Evolutionary conservation across 2,888 invertebrate species (phyloP).

Genomic region (Ctenicera cuprea): DNA sequence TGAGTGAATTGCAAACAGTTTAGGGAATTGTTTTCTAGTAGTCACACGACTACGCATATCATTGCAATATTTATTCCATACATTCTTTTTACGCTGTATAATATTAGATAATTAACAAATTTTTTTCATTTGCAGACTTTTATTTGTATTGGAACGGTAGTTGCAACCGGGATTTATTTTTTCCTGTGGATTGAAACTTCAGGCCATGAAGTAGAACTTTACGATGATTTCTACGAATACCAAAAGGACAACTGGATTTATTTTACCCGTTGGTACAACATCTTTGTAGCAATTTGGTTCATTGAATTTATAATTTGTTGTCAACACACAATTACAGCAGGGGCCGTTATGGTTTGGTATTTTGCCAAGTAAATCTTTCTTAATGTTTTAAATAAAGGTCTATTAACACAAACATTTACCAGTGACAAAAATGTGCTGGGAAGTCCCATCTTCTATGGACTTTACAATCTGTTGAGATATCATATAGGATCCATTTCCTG

Average conservation of each 20-base stretch:
- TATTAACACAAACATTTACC: slow-evolving; percentile 27
- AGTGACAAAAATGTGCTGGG: slow-evolving; percentile 73
- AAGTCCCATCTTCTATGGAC: slow-evolving; percentile 72
- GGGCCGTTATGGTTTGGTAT: slow-evolving; percentile 78
- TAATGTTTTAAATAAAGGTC: neutral
- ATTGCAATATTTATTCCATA: too few species aligned
- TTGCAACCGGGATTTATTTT: slow-evolving; percentile 75
- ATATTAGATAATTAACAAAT: too few species aligned
- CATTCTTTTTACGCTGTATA: too few species aligned
- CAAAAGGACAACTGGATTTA: slow-evolving; percentile 69
- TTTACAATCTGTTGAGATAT: slow-evolving; percentile 75
- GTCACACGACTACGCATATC: too few species aligned
- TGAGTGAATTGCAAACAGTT: too few species aligned
- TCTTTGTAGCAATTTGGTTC: slow-evolving; percentile 76
- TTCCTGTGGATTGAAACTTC: slow-evolving; percentile 79
- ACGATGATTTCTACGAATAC: slow-evolving; percentile 64
- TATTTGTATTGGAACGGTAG: slow-evolving; percentile 69
- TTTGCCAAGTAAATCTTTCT: slow-evolving; percentile 73
- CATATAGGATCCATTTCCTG: slow-evolving; percentile 87
- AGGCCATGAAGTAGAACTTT: slow-evolving; percentile 70
- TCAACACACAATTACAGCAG: slow-evolving; percentile 78
- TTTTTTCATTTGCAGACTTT: slow-evolving; percentile 54
- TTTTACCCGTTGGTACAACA: slow-evolving; percentile 68
- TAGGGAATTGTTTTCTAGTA: too few species aligned
- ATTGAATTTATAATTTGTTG: slow-evolving; percentile 78